A percentile compares a stretch with the other conserved stretches of the same genome.
Conservation (phyloP, 2,797 vertebrate species). For the Mormyrops boulengeri region DNA sequence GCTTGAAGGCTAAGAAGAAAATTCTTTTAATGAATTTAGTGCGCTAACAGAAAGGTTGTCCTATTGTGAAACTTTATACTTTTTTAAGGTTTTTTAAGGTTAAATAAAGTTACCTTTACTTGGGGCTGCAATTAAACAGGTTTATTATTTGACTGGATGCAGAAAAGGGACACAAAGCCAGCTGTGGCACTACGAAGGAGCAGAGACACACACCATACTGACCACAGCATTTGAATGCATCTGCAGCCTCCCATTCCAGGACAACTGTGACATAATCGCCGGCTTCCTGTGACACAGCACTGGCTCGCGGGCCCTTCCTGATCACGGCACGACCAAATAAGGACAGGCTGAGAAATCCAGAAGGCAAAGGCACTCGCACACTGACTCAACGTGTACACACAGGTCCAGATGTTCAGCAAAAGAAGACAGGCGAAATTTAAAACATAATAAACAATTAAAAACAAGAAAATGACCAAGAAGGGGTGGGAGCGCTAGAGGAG, state of each 20-base stretch:
- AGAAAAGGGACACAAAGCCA: neutral
- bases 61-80: slow-evolving; percentile 7
- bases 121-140: neutral
- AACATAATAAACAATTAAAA: neutral
- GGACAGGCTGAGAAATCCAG: slow-evolving; percentile 38
- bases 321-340: slow-evolving; percentile 58
- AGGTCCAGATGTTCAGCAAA: slow-evolving; percentile 9
- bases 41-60: neutral
- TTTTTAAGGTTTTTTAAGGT: too few species aligned
- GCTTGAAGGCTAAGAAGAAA: neutral
- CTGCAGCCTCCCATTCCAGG: slow-evolving; percentile 47
- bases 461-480: neutral
- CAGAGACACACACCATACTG: neutral
- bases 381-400: neutral
- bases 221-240: neutral
- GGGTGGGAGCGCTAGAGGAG: neutral
- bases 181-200: neutral
- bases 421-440: neutral
- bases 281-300: slow-evolving; percentile 62
- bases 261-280: slow-evolving; percentile 60
- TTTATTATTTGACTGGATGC: neutral
- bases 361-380: neutral
- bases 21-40: neutral
- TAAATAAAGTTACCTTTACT: neutral
- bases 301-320: slow-evolving; percentile 61